A percentile compares a stretch with the other conserved stretches of the same genome.
Evolutionary conservation across 2,888 invertebrate species (phyloP).

Genomic region (Parnassius apollo): DNA sequence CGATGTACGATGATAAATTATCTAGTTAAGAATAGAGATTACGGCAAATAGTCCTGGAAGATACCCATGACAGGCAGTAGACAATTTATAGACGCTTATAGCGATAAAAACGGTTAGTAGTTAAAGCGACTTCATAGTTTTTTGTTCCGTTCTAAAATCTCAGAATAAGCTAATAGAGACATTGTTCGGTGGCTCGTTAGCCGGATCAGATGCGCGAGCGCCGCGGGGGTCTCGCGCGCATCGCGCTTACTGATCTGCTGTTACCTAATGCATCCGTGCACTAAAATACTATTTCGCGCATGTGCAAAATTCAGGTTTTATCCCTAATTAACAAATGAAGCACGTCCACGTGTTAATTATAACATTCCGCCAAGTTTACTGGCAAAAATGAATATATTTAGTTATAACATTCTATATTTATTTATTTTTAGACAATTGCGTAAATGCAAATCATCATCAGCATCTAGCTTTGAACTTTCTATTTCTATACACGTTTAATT

Average conservation of each 20-base stretch:
- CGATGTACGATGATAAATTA: too few species aligned
- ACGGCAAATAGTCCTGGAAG: too few species aligned
- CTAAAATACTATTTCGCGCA: constrained; percentile 27
- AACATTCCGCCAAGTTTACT: too few species aligned
- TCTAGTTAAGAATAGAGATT: too few species aligned
- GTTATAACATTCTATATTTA: too few species aligned
- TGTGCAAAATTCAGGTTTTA: constrained; percentile 15
- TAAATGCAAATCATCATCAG: too few species aligned
- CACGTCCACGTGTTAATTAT: neutral
- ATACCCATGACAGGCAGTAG: too few species aligned
- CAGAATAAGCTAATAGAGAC: constrained; percentile 78
- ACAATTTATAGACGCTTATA: too few species aligned
- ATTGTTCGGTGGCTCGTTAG: constrained; percentile 76
- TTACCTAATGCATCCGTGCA: constrained; percentile 33
- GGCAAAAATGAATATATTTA: too few species aligned
- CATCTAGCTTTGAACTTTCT: too few species aligned
- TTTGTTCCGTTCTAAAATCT: constrained; percentile 52
- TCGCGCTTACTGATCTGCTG: constrained; percentile 36
- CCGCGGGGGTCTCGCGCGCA: constrained; percentile 59
- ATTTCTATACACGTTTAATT: too few species aligned
- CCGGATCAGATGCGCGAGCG: constrained; percentile 66
- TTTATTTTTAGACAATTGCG: too few species aligned
- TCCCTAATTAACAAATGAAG: constrained; percentile 27
- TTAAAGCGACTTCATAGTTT: constrained; percentile 37
- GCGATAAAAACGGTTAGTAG: neutral